phyloP scores from a whole-genome alignment of 2,113 vertebrate species.

The Telmatochromis bifrenatus region DNA sequence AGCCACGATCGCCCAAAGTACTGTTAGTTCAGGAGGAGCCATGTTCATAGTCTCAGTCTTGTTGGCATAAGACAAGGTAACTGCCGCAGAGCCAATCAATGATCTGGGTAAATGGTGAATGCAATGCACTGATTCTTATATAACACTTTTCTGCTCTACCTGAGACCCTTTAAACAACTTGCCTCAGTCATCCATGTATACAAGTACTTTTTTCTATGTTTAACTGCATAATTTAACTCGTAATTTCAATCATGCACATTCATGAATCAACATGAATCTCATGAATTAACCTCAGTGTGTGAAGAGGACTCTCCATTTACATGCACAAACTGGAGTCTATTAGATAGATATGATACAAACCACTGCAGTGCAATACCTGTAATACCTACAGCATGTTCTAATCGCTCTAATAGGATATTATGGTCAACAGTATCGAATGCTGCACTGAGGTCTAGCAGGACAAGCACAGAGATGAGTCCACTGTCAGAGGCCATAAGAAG shows the following conservation, averaged over 20 bases:
- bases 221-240: not conserved
- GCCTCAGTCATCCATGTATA: rapidly evolving
- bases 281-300: not conserved
- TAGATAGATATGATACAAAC: not conserved
- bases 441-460: no score
- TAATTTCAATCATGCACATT: not conserved
- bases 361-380: rapidly evolving
- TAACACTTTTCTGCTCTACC: not conserved
- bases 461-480: no score
- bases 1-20: not conserved
- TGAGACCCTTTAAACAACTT: not conserved
- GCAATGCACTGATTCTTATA: not conserved
- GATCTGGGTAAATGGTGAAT: not conserved
- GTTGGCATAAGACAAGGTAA: not conserved
- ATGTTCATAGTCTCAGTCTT: not conserved
- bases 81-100: not conserved
- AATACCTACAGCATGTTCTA: not conserved
- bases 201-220: not conserved
- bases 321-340: not conserved
- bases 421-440: no score
- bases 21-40: not conserved
- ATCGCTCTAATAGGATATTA: no score
- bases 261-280: not conserved
- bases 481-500: not conserved
- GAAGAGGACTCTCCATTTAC: not conserved